A percentile compares a stretch with the other conserved stretches of the same genome.
Evolutionary conservation across 2,888 invertebrate genomes (phyloP).

Genomic region (Tipula confusa): DNA sequence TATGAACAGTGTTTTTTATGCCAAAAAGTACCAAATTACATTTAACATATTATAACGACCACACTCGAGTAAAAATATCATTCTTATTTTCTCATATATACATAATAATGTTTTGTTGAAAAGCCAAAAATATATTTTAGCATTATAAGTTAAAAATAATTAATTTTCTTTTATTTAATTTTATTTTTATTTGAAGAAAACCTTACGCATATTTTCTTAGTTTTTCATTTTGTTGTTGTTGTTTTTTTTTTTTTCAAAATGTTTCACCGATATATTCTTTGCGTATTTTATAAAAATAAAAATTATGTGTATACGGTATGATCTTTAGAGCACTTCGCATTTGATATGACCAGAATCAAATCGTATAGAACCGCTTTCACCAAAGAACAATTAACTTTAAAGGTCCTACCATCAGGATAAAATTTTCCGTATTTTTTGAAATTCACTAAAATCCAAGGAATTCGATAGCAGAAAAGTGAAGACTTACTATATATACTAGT

Average conservation of each 20-base stretch:
- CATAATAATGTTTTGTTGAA: slow-evolving; percentile 8
- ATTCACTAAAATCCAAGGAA: too few relatives aligned
- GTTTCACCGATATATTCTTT: background rate
- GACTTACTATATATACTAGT: too few relatives aligned
- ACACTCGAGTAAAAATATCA: slow-evolving; percentile 16
- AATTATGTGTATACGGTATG: background rate
- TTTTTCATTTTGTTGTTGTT: too few relatives aligned
- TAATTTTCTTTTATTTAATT: slow-evolving; percentile 8
- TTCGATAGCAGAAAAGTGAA: too few relatives aligned
- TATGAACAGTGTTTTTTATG: slow-evolving; percentile 5
- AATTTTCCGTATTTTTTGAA: too few relatives aligned
- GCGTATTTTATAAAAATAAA: background rate
- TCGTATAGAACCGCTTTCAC: background rate
- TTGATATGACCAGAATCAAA: background rate
- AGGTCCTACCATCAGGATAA: too few relatives aligned
- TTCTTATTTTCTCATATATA: slow-evolving; percentile 14
- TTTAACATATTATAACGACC: background rate
- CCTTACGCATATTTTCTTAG: slow-evolving; percentile 20
- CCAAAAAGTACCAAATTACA: slow-evolving; percentile 12
- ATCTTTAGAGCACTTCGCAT: background rate
- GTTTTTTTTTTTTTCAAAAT: background rate
- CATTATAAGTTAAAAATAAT: slow-evolving; percentile 25
- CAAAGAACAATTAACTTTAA: too few relatives aligned
- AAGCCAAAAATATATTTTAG: slow-evolving; percentile 25
- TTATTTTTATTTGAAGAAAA: slow-evolving; percentile 20